phyloP scores from a whole-genome alignment of 2,888 invertebrate genomes.

The Drymonia ruficornis region DNA sequence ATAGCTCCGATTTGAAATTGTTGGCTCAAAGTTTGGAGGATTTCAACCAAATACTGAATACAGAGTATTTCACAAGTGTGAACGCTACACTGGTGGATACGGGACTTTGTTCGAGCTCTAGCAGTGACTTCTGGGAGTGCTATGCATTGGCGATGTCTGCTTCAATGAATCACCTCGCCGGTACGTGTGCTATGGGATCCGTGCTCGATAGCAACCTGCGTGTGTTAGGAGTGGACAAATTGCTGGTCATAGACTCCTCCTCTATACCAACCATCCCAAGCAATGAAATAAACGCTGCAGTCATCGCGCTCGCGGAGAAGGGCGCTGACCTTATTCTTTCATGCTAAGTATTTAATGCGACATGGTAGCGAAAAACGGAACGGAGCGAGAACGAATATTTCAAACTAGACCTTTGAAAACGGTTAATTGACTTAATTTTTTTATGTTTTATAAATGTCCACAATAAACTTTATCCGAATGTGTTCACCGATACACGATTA shows the following conservation, averaged over 20 bases:
- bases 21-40: constrained; percentile 37
- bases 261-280: constrained; percentile 70
- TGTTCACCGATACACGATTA: too few relatives aligned
- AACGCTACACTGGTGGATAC: constrained; percentile 36
- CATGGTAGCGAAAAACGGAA: too few relatives aligned
- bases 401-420: too few relatives aligned
- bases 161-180: constrained; percentile 88
- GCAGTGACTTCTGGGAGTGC: constrained; percentile 32
- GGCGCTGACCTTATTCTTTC: constrained; percentile 8
- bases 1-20: constrained; percentile 35
- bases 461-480: too few relatives aligned
- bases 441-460: too few relatives aligned
- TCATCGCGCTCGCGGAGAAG: constrained; percentile 12
- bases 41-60: constrained; percentile 38
- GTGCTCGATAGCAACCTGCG: constrained; percentile 86
- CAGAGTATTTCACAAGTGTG: constrained; percentile 33
- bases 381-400: too few relatives aligned
- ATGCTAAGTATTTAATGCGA: too few relatives aligned
- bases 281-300: constrained; percentile 4
- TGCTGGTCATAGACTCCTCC: constrained; percentile 42
- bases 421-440: too few relatives aligned
- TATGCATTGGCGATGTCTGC: constrained; percentile 64
- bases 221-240: constrained; percentile 24
- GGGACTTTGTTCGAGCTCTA: constrained; percentile 25
- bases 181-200: constrained; percentile 90